These are phyloP conservation scores for Papilio xuthus DNA, from an alignment of 1,140 invertebrate genomes.

Conservation along the genomic window DNA sequence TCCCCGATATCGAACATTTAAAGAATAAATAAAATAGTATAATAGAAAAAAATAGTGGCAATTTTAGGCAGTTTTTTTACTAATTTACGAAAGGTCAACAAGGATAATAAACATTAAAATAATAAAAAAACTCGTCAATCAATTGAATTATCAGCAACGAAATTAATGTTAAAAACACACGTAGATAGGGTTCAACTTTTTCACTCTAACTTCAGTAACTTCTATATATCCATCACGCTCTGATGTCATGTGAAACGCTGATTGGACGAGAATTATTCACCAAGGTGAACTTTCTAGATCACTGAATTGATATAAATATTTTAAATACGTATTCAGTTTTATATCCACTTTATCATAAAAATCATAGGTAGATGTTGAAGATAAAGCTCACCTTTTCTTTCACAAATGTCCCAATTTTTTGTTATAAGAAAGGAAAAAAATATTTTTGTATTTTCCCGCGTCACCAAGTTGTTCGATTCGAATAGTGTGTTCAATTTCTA, in stretches of 20 bases:
- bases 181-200: slow-evolving; percentile 48
- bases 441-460: slow-evolving; percentile 61
- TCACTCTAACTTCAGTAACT: slow-evolving; percentile 45
- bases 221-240: slow-evolving; percentile 56
- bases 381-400: slow-evolving; percentile 23
- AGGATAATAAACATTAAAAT: too few species aligned
- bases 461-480: slow-evolving; percentile 43
- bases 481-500: slow-evolving; percentile 73
- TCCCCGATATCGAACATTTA: too few species aligned
- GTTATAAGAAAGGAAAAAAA: slow-evolving; percentile 15
- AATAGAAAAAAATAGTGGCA: too few species aligned
- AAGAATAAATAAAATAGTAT: too few species aligned
- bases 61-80: too few species aligned
- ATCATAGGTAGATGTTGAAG: background rate
- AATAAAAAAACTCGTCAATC: background rate
- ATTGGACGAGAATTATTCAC: slow-evolving; percentile 55
- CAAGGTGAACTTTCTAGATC: slow-evolving; percentile 47
- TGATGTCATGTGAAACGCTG: slow-evolving; percentile 61
- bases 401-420: slow-evolving; percentile 4
- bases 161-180: slow-evolving; percentile 41
- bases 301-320: slow-evolving; percentile 33
- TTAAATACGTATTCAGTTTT: background rate
- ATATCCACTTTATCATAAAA: background rate
- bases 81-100: too few species aligned
- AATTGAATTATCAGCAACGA: background rate